These are phyloP conservation scores for Porites rus DNA, from an alignment of 92 coral and sea anemone genomes.

Conservation along the genomic window DNA sequence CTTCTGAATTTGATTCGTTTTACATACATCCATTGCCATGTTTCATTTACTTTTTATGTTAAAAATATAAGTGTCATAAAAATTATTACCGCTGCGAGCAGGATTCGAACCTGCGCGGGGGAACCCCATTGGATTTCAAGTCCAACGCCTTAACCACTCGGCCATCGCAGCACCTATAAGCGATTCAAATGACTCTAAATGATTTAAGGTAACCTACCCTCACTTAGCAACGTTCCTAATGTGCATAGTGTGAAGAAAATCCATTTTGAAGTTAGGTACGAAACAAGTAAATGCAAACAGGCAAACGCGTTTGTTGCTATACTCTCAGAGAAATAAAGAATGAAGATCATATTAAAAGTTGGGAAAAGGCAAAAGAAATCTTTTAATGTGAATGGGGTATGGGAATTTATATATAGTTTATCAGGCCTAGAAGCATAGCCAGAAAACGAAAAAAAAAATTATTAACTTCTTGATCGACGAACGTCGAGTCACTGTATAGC, in stretches of 20 bases:
- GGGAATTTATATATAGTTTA: too few relatives aligned
- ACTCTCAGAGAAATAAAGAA: too few relatives aligned
- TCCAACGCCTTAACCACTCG: constrained; percentile 99
- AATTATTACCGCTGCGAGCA: constrained; percentile 76
- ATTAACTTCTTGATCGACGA: too few relatives aligned
- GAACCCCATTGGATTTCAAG: constrained; percentile 95
- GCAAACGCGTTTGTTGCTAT: too few relatives aligned
- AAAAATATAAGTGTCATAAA: background rate
- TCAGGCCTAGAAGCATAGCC: too few relatives aligned
- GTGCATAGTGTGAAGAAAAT: background rate
- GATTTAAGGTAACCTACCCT: background rate
- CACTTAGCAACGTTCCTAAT: background rate
- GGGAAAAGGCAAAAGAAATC: too few relatives aligned
- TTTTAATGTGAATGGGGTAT: too few relatives aligned
- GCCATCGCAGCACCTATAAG: constrained; percentile 77
- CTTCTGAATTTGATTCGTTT: too few relatives aligned
- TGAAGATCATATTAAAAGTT: too few relatives aligned
- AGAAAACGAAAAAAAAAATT: too few relatives aligned
- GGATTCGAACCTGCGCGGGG: constrained; percentile 99
- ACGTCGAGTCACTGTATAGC: too few relatives aligned
- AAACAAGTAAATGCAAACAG: background rate
- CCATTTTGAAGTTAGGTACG: background rate
- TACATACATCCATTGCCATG: background rate
- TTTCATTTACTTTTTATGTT: background rate
- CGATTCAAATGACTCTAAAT: background rate